Evolutionary conservation across 37 sponge, comb jelly and placozoan genomes (phyloP).

Genomic region (Chondrosia reniformis): DNA sequence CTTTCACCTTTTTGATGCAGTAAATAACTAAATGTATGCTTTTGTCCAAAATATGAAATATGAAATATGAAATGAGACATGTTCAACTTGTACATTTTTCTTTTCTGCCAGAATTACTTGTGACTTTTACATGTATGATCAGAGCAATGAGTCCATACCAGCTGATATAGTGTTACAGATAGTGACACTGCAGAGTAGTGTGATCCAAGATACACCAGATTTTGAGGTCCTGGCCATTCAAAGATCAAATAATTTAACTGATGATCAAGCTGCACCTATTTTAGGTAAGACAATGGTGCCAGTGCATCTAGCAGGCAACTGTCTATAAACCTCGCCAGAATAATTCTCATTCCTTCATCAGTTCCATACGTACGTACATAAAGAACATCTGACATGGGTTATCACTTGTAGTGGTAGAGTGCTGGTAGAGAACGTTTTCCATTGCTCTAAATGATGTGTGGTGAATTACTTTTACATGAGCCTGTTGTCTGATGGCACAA

Average conservation of each 20-base stretch:
- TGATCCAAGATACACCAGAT: neutral
- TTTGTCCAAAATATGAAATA: neutral
- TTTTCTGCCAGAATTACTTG: neutral
- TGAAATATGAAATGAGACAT: too few relatives aligned
- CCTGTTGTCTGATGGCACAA: too few relatives aligned
- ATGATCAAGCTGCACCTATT: neutral
- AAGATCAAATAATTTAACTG: constrained; percentile 11
- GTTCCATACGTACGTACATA: neutral
- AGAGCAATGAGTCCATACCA: neutral
- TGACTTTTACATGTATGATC: constrained; percentile 5
- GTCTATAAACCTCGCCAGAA: too few relatives aligned
- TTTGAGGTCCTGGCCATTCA: neutral
- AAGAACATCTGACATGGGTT: neutral
- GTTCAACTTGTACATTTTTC: neutral
- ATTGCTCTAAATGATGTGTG: too few relatives aligned
- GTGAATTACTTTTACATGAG: too few relatives aligned
- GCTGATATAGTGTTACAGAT: neutral
- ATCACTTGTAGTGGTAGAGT: too few relatives aligned
- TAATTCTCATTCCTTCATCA: too few relatives aligned
- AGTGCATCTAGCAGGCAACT: neutral
- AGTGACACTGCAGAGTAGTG: neutral
- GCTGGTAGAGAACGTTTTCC: too few relatives aligned
- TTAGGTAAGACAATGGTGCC: neutral
- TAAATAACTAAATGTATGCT: neutral
- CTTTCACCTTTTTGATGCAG: neutral